Percentiles rank a stretch among this genome's conserved stretches.
Evolutionary conservation across 2,797 vertebrate species (phyloP).

Genomic region (Margarornis squamiger): DNA sequence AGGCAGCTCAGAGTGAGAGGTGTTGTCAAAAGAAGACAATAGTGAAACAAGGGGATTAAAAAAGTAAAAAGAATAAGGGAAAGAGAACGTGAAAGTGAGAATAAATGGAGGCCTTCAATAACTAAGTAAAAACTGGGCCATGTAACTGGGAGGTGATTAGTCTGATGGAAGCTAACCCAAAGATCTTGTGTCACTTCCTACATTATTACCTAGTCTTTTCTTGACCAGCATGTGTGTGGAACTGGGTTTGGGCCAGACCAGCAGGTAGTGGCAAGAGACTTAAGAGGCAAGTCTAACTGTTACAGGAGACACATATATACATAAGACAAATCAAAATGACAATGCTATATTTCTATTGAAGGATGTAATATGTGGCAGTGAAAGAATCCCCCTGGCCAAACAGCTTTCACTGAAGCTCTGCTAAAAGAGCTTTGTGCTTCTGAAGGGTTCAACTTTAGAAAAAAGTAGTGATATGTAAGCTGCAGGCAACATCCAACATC

Average conservation of each 20-base stretch:
- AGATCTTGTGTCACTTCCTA: not conserved
- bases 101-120: not conserved
- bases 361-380: not conserved
- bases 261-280: not conserved
- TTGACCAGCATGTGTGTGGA: not conserved
- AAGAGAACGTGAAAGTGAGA: not conserved
- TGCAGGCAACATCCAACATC: not conserved
- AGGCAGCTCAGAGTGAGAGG: not conserved
- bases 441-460: not conserved
- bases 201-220: not conserved
- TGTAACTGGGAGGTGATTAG: not conserved
- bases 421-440: not conserved
- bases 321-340: not conserved
- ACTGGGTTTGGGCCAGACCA: not conserved
- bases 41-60: not conserved
- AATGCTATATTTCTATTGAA: not conserved
- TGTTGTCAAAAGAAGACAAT: not conserved
- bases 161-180: not conserved
- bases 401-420: not conserved
- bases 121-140: not conserved
- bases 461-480: not conserved
- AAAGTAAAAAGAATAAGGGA: not conserved
- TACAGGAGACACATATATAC: not conserved
- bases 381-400: not conserved
- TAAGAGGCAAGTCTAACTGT: not conserved